Conservation (phyloP, 2,113 vertebrate species). For the Nerophis lumbriciformis region DNA sequence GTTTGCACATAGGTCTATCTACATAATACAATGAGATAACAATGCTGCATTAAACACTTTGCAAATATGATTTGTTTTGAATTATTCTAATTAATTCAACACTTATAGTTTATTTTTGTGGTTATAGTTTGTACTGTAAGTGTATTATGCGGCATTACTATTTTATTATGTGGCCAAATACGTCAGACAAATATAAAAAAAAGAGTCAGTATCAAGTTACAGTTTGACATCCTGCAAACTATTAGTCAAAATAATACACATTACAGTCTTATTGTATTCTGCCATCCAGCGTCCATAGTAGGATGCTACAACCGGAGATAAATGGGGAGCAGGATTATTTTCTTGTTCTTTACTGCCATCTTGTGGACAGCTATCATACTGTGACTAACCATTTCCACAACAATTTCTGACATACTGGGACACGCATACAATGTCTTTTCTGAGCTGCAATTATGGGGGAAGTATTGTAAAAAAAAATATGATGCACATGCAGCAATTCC, state of each 20-base stretch:
- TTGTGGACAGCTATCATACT: constrained; percentile 20
- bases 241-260: too few relatives aligned
- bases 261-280: constrained; percentile 1
- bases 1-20: not conserved
- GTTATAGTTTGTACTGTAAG: too few relatives aligned
- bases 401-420: not conserved
- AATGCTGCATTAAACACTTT: too few relatives aligned
- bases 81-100: too few relatives aligned
- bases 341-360: constrained; percentile 42
- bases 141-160: not conserved
- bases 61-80: too few relatives aligned
- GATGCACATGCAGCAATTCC: too few relatives aligned
- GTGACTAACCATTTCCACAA: not conserved
- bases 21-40: too few relatives aligned
- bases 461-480: too few relatives aligned
- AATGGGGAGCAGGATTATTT: not conserved
- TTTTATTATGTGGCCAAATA: not conserved
- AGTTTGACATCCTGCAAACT: not conserved
- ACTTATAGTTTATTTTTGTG: too few relatives aligned
- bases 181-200: too few relatives aligned
- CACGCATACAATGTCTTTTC: not conserved
- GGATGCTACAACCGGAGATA: constrained; percentile 13
- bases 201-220: not conserved
- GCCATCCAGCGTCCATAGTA: constrained; percentile 42
- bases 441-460: too few relatives aligned